Evolutionary conservation across 1,140 invertebrate genomes (phyloP).

Genomic region (Ridgeia piscesae): DNA sequence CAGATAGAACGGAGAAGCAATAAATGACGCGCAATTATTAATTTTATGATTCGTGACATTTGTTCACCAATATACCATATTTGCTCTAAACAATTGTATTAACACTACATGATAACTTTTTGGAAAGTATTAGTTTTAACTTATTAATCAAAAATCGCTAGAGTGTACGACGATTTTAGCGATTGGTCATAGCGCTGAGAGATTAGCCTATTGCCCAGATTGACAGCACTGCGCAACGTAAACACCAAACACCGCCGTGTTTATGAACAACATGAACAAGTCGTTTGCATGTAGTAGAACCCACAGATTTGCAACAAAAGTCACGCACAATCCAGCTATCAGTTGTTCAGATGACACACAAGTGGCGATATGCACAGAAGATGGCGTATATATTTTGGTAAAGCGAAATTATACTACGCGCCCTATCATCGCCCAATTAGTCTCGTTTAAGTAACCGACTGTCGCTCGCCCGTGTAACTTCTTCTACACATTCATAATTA

Average conservation of each 20-base stretch:
- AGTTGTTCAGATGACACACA: background rate
- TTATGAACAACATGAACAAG: background rate
- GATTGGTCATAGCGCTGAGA: background rate
- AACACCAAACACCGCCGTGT: background rate
- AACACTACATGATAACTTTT: too few species aligned
- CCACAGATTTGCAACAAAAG: background rate
- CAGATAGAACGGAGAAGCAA: background rate
- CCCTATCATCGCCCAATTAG: background rate
- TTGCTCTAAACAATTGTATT: too few species aligned
- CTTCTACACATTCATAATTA: too few species aligned
- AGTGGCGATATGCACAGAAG: background rate
- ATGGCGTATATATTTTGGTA: background rate
- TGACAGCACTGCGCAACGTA: background rate
- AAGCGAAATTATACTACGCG: background rate
- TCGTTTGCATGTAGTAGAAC: background rate
- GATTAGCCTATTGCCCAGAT: background rate
- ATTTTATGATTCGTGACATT: too few species aligned
- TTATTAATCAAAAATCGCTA: too few species aligned
- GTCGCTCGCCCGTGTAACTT: too few species aligned
- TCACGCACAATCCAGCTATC: background rate
- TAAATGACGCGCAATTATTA: background rate
- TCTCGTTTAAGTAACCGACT: too few species aligned
- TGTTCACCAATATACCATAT: too few species aligned
- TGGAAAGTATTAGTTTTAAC: too few species aligned
- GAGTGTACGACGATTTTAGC: background rate